phyloP scores from a whole-genome alignment of 2,888 invertebrate species.

The Oligia fasciuncula region DNA sequence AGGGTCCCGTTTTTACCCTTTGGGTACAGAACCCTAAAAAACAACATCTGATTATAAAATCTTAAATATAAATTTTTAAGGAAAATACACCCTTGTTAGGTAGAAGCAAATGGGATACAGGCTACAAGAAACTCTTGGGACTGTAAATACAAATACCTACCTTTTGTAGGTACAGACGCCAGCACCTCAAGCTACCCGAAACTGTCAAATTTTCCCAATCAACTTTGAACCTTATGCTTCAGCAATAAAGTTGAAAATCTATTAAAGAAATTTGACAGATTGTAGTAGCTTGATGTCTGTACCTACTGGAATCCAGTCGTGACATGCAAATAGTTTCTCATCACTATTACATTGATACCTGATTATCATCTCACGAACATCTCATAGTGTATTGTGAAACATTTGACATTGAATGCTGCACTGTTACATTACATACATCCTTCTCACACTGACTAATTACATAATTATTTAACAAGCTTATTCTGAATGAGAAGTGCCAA shows the following conservation, averaged over 20 bases:
- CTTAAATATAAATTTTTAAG: not conserved
- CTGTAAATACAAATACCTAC: not conserved
- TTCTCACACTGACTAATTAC: conserved; percentile 34
- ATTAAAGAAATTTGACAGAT: too few relatives aligned
- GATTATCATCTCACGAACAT: conserved; percentile 63
- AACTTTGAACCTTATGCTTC: too few relatives aligned
- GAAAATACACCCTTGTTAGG: not conserved
- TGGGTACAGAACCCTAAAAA: not conserved
- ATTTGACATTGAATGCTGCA: conserved; percentile 56
- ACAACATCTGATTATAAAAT: not conserved
- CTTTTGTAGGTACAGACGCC: too few relatives aligned
- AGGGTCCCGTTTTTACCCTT: too few relatives aligned
- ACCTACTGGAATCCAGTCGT: conserved; percentile 46
- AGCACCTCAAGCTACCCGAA: too few relatives aligned
- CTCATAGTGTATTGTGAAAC: conserved; percentile 48
- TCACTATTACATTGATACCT: conserved; percentile 50
- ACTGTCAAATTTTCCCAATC: too few relatives aligned
- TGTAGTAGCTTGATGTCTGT: too few relatives aligned
- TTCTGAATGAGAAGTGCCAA: not conserved
- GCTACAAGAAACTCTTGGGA: not conserved
- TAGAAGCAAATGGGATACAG: not conserved
- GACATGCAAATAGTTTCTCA: conserved; percentile 50
- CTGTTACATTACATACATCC: conserved; percentile 13
- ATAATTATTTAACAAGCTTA: not conserved
- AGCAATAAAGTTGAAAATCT: too few relatives aligned